Percentiles rank a stretch among this genome's conserved stretches.
phyloP scores from a whole-genome alignment of 2,113 vertebrate genomes.

The Tachycineta bicolor region DNA sequence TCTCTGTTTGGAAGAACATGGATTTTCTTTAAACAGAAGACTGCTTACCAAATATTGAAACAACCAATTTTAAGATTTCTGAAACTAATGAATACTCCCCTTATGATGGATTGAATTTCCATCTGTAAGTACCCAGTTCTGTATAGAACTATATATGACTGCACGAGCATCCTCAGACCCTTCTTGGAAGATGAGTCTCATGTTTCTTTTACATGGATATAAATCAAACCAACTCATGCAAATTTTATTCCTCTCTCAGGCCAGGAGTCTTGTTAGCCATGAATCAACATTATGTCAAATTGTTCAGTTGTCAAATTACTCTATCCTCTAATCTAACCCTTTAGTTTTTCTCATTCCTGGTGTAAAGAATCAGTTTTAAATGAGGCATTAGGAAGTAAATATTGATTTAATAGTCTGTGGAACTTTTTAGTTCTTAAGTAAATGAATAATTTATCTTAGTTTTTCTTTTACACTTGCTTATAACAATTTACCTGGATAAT shows the following conservation, averaged over 20 bases:
- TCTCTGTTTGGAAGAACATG: neutral
- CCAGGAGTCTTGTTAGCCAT: neutral
- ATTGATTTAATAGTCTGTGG: neutral
- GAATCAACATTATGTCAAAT: neutral
- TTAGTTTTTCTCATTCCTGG: neutral
- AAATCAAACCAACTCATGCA: fast-evolving
- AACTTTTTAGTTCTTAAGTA: neutral
- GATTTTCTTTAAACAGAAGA: neutral
- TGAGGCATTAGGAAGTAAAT: neutral
- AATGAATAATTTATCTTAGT: neutral
- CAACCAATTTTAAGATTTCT: neutral
- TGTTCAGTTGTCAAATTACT: neutral
- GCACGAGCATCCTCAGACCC: neutral
- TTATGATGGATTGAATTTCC: neutral
- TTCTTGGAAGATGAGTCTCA: neutral
- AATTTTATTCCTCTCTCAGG: neutral
- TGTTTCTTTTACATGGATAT: neutral
- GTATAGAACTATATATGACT: neutral
- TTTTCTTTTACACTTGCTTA: neutral
- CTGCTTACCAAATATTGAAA: neutral
- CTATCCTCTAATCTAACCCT: neutral
- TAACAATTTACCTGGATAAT: neutral
- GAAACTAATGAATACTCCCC: neutral
- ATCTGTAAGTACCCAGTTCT: neutral
- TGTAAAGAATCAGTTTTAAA: neutral